A percentile compares a stretch with the other conserved stretches of the same genome.
phyloP scores from a whole-genome alignment of 2,888 invertebrate genomes.

The Lymantria monacha region DNA sequence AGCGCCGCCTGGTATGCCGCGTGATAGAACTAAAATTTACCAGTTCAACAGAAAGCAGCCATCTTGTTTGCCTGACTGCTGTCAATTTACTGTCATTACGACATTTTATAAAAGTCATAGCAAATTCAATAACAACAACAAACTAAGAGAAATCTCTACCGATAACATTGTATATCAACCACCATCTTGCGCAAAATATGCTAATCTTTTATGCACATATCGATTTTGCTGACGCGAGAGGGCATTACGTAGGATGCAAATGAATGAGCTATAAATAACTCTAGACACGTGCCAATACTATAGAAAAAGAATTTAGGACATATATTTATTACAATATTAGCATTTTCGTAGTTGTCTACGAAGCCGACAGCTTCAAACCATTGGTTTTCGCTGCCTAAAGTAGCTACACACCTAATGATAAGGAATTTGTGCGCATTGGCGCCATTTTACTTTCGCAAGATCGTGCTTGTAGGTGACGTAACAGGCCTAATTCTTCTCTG shows the following conservation, averaged over 20 bases:
- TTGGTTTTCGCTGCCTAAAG: neutral
- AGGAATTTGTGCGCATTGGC: conserved; percentile 60
- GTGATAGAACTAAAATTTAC: conserved; percentile 49
- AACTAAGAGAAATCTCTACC: conserved; percentile 45
- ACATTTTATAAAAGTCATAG: conserved; percentile 69
- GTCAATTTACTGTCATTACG: conserved; percentile 75
- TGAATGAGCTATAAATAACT: conserved; percentile 69
- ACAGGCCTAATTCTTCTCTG: conserved; percentile 55
- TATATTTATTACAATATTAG: conserved; percentile 26
- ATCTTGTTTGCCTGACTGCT: conserved; percentile 66
- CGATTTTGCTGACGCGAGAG: conserved; percentile 44
- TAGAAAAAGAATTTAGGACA: conserved; percentile 13
- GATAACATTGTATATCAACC: neutral
- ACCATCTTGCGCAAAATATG: conserved; percentile 8
- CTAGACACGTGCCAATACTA: conserved; percentile 61
- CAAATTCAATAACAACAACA: conserved; percentile 69
- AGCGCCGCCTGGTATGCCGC: conserved; percentile 62
- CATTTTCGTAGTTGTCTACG: neutral
- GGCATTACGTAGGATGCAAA: conserved; percentile 39
- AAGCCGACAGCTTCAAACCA: too few relatives aligned
- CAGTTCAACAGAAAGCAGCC: conserved; percentile 44
- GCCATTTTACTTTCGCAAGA: conserved; percentile 77
- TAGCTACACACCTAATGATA: conserved; percentile 25
- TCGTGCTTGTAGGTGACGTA: conserved; percentile 69
- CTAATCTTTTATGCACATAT: conserved; percentile 28